Evolutionary conservation across 2,113 vertebrate species (phyloP).

Genomic region (Ptychochromis oligacanthus): DNA sequence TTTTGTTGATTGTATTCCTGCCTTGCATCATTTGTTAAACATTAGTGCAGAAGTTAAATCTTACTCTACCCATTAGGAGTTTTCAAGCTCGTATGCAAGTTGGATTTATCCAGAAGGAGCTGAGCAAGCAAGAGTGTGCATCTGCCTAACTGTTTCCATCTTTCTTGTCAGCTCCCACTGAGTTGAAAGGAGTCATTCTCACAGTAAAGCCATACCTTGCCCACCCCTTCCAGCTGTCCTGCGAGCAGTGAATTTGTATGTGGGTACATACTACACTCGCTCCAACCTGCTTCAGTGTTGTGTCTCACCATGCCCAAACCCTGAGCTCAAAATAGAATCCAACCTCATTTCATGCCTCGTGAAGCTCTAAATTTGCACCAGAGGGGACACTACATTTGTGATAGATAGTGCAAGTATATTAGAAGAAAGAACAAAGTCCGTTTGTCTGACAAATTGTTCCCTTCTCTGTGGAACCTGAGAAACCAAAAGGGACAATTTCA

Average conservation of each 20-base stretch:
- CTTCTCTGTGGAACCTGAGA: slow-evolving; percentile 27
- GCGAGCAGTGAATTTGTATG: slow-evolving; percentile 16
- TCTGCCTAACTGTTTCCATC: not conserved
- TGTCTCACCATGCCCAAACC: slow-evolving; percentile 41
- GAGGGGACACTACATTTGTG: slow-evolving; percentile 52
- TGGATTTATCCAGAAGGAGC: not conserved
- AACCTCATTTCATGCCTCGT: slow-evolving; percentile 69
- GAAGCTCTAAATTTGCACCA: slow-evolving; percentile 67
- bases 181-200: slow-evolving; percentile 36
- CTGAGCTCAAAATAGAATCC: slow-evolving; percentile 66
- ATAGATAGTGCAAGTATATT: slow-evolving; percentile 52
- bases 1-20: not conserved
- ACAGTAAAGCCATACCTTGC: not conserved
- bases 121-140: not conserved
- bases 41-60: not conserved
- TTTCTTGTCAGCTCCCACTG: slow-evolving; percentile 25
- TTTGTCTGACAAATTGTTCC: slow-evolving; percentile 55
- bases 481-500: slow-evolving; percentile 28
- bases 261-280: not conserved
- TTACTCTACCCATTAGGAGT: not conserved
- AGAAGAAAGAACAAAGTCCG: slow-evolving; percentile 50
- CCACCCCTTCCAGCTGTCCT: slow-evolving; percentile 53
- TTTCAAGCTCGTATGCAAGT: not conserved
- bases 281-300: slow-evolving; percentile 49
- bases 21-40: not conserved